Percentiles rank a stretch among this genome's conserved stretches.
These are phyloP conservation scores for Eupleurogrammus muticus DNA, from an alignment of 2,797 vertebrate genomes.

Conservation along the genomic window DNA sequence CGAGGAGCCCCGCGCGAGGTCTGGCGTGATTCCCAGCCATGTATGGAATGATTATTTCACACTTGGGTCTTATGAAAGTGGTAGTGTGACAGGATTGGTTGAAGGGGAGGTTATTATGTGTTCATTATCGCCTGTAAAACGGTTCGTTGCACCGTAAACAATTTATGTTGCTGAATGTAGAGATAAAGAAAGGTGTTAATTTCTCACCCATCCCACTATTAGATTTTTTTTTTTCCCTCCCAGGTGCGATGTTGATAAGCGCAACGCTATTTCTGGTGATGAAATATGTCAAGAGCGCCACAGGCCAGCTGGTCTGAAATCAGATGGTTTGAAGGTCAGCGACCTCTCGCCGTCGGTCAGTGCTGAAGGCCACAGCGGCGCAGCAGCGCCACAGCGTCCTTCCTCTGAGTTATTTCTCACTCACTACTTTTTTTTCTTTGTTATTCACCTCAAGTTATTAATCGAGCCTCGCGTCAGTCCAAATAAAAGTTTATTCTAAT, in stretches of 20 bases:
- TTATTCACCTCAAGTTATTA: not conserved
- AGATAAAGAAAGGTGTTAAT: not conserved
- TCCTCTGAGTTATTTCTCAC: constrained; percentile 1
- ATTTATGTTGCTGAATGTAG: not conserved
- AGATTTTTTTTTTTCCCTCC: not conserved
- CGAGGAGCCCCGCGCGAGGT: not conserved
- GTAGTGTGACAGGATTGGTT: not conserved
- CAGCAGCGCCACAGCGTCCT: not conserved
- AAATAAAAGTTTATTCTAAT: not conserved
- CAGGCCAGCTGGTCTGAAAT: not conserved
- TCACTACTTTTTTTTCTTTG: not conserved
- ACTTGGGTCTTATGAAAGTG: not conserved
- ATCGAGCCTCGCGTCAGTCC: not conserved
- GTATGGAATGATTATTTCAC: not conserved
- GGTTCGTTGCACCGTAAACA: not conserved
- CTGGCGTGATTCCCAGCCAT: not conserved
- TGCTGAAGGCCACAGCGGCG: not conserved
- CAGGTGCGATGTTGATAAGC: constrained; percentile 5
- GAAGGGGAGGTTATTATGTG: not conserved
- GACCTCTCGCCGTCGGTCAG: not conserved
- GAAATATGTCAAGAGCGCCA: not conserved
- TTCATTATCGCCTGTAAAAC: not conserved
- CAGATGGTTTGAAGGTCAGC: not conserved
- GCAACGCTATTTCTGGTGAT: not conserved
- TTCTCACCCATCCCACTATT: not conserved